phyloP scores from a whole-genome alignment of 2,888 invertebrate genomes.

The Stenchaetothrips biformis region DNA sequence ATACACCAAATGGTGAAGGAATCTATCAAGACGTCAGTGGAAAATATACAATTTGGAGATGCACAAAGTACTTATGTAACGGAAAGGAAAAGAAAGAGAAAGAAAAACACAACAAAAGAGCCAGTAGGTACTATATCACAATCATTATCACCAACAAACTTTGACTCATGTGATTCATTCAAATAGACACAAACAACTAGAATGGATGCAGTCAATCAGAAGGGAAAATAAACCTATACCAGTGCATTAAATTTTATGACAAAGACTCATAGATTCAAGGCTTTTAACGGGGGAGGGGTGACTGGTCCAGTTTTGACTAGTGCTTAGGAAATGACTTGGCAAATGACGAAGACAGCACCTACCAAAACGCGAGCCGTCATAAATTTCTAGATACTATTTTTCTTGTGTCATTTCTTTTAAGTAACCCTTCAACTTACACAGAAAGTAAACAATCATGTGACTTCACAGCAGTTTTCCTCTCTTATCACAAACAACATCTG shows the following conservation, averaged over 20 bases:
- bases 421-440: neutral
- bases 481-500: slow-evolving; percentile 1
- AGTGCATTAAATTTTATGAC: neutral
- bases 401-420: too few species aligned
- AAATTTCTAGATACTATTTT: too few species aligned
- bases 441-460: neutral
- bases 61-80: too few species aligned
- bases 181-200: neutral
- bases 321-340: slow-evolving; percentile 4
- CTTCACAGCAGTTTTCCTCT: neutral
- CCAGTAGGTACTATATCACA: neutral
- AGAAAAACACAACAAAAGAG: neutral
- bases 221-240: neutral
- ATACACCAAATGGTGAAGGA: too few species aligned
- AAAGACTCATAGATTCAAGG: neutral
- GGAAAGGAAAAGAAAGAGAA: neutral
- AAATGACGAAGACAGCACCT: neutral
- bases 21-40: too few species aligned
- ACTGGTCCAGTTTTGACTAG: neutral
- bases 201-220: neutral
- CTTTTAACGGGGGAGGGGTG: neutral
- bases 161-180: neutral
- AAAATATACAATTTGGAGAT: too few species aligned
- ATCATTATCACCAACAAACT: neutral
- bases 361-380: too few species aligned